Percentiles rank a stretch among this genome's conserved stretches.
Conservation (phyloP, 1,140 invertebrate genomes). For the Xylocopa sonorina region DNA sequence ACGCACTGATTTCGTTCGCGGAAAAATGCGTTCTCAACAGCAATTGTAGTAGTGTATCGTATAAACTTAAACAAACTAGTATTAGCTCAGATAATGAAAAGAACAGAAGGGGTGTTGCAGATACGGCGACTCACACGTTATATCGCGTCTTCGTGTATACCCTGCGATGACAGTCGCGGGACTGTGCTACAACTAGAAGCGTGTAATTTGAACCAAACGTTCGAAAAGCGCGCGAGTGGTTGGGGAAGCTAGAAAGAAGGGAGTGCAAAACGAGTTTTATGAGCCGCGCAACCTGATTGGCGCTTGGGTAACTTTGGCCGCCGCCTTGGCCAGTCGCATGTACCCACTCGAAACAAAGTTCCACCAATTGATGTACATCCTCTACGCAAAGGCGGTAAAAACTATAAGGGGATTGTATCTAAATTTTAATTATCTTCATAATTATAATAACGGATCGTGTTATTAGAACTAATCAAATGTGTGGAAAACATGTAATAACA, state of each 20-base stretch:
- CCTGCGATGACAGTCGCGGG: constrained; percentile 59
- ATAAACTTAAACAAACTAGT: not conserved
- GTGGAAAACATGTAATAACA: not conserved
- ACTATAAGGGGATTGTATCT: not conserved
- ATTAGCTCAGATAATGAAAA: not conserved
- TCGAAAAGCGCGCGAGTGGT: constrained; percentile 67
- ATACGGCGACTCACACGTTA: constrained; percentile 16
- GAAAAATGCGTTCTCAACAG: not conserved
- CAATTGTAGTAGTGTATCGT: not conserved
- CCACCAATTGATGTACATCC: not conserved
- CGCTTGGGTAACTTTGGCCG: not conserved
- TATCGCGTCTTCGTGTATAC: constrained; percentile 49
- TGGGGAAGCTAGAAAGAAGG: constrained; percentile 25
- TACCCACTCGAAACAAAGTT: not conserved
- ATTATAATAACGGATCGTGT: not conserved
- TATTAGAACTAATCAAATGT: not conserved
- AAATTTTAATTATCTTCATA: not conserved
- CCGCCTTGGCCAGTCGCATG: not conserved
- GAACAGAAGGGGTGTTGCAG: not conserved
- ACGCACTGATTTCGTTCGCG: not conserved
- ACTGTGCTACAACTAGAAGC: constrained; percentile 54
- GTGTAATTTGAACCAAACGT: constrained; percentile 47
- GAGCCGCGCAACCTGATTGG: not conserved
- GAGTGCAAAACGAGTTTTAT: not conserved
- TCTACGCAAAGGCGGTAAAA: constrained; percentile 27